Conservation (phyloP, 2,888 invertebrate species). For the Minunthozetes semirufus region DNA sequence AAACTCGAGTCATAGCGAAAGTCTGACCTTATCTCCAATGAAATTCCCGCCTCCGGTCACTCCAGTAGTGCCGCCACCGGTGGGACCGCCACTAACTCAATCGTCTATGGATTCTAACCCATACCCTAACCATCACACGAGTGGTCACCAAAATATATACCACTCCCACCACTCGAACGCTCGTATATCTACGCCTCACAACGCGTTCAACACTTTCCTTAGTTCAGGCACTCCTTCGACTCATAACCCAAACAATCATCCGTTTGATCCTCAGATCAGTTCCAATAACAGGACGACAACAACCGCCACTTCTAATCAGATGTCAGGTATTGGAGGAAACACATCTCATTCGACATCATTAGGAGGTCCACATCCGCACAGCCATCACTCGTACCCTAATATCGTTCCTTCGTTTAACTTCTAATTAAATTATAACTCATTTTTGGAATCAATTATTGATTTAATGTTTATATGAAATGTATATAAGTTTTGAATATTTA, state of each 20-base stretch:
- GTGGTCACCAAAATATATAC: conserved; percentile 23
- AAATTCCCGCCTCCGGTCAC: conserved; percentile 38
- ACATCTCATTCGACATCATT: neutral
- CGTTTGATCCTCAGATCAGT: neutral
- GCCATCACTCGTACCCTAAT: conserved; percentile 7
- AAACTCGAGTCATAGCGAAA: conserved; percentile 37
- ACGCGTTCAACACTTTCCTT: conserved; percentile 9
- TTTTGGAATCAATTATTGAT: neutral
- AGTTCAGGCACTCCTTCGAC: neutral
- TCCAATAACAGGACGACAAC: neutral
- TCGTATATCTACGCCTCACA: conserved; percentile 17
- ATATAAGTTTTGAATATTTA: neutral
- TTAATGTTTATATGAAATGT: neutral
- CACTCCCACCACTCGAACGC: conserved; percentile 7
- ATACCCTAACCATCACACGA: neutral
- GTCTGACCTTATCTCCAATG: conserved; percentile 39
- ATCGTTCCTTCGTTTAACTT: conserved; percentile 26
- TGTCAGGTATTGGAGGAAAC: neutral
- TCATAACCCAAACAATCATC: conserved; percentile 2
- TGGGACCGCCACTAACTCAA: neutral
- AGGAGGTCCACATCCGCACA: neutral
- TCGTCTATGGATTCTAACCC: neutral
- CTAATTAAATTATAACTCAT: neutral
- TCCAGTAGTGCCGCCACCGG: conserved; percentile 11
- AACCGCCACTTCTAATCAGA: neutral